These are phyloP conservation scores for Portevinia maculata DNA, from an alignment of 2,888 invertebrate genomes.

Conservation along the genomic window DNA sequence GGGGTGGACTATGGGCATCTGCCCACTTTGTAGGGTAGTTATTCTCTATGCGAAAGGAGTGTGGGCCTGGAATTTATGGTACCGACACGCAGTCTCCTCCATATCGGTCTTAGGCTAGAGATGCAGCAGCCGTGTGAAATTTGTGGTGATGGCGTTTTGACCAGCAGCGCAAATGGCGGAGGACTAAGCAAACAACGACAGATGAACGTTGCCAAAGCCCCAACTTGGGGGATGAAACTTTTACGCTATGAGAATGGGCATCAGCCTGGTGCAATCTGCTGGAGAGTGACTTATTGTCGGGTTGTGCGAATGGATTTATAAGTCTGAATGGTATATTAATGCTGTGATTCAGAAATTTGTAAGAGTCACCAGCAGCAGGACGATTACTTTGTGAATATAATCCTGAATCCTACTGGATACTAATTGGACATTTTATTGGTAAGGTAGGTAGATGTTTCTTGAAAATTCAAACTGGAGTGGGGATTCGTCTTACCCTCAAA, in stretches of 20 bases:
- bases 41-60: neutral
- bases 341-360: slow-evolving; percentile 16
- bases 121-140: slow-evolving; percentile 24
- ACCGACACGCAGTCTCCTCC: slow-evolving; percentile 39
- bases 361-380: slow-evolving; percentile 9
- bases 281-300: slow-evolving; percentile 47
- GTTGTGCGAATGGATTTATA: slow-evolving; percentile 41
- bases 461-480: too few relatives aligned
- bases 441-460: neutral
- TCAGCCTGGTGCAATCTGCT: slow-evolving; percentile 21
- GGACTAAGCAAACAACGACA: slow-evolving; percentile 41
- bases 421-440: slow-evolving; percentile 14
- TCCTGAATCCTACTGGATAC: slow-evolving; percentile 5
- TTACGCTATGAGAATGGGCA: slow-evolving; percentile 13
- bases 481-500: too few relatives aligned
- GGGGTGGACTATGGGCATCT: slow-evolving; percentile 30
- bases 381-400: slow-evolving; percentile 19
- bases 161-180: slow-evolving; percentile 11
- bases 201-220: slow-evolving; percentile 61
- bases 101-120: slow-evolving; percentile 48
- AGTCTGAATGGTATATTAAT: slow-evolving; percentile 26
- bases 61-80: slow-evolving; percentile 48
- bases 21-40: slow-evolving; percentile 29
- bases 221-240: slow-evolving; percentile 51
- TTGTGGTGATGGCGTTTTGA: slow-evolving; percentile 42